phyloP scores from a whole-genome alignment of 2,888 invertebrate genomes.

The Lapara coniferarum region DNA sequence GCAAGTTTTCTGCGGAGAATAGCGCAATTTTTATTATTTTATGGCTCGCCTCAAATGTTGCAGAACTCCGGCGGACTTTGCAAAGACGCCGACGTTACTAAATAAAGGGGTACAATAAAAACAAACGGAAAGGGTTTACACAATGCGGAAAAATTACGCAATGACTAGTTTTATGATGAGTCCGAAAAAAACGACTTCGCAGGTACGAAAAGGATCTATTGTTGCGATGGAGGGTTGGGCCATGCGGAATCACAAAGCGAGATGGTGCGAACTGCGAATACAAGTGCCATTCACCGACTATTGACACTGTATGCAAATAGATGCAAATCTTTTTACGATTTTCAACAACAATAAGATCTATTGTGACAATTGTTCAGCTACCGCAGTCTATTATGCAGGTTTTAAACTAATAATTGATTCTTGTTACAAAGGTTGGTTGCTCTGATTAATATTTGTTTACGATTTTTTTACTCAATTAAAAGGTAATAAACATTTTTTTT shows the following conservation, averaged over 20 bases:
- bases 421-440: background rate
- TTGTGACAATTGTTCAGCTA: conserved; percentile 56
- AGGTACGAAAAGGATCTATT: conserved; percentile 71
- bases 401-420: conserved; percentile 58
- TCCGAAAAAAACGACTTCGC: conserved; percentile 66
- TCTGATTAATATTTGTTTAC: background rate
- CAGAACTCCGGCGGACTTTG: conserved; percentile 70
- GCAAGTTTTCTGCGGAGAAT: conserved; percentile 77
- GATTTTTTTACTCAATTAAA: background rate
- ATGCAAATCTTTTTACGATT: conserved; percentile 66
- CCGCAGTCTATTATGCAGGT: conserved; percentile 63
- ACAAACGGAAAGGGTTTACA: conserved; percentile 82
- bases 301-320: conserved; percentile 76
- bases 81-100: conserved; percentile 72
- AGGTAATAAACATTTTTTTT: background rate
- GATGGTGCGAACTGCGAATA: conserved; percentile 52
- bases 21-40: conserved; percentile 80
- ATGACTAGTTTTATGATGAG: conserved; percentile 68
- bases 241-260: conserved; percentile 44
- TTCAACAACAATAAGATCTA: conserved; percentile 53
- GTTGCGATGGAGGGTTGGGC: conserved; percentile 48
- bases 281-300: conserved; percentile 58
- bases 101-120: conserved; percentile 77
- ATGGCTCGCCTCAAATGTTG: conserved; percentile 68
- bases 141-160: conserved; percentile 82